phyloP scores from a whole-genome alignment of 92 coral and sea anemone genomes.

The Desmophyllum pertusum region DNA sequence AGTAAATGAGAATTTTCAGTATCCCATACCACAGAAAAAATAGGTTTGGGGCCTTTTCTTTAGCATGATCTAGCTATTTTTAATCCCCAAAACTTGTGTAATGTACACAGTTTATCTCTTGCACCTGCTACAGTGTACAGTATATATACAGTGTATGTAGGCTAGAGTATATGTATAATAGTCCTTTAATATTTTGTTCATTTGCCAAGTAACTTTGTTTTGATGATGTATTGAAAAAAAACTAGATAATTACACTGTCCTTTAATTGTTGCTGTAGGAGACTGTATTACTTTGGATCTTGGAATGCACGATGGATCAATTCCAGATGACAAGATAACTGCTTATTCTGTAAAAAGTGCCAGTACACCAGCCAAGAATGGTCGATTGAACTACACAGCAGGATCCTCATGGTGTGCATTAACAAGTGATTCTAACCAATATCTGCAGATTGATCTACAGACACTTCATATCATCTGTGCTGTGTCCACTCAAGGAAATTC shows the following conservation, averaged over 20 bases:
- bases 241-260: too few species aligned
- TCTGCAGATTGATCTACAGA: slow-evolving; percentile 43
- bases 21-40: too few species aligned
- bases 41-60: too few species aligned
- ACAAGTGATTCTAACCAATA: slow-evolving; percentile 18
- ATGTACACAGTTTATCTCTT: too few species aligned
- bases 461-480: slow-evolving; percentile 46
- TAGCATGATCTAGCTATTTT: too few species aligned
- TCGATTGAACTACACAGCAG: slow-evolving; percentile 24
- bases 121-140: too few species aligned
- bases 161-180: too few species aligned
- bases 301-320: slow-evolving; percentile 21
- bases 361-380: slow-evolving; percentile 42
- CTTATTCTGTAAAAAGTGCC: slow-evolving; percentile 20
- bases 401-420: slow-evolving; percentile 48
- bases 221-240: not conserved
- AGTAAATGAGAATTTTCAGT: too few species aligned
- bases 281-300: slow-evolving; percentile 28
- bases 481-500: slow-evolving; percentile 54
- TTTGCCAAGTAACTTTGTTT: too few species aligned
- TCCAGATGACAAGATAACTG: slow-evolving; percentile 19
- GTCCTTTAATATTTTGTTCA: too few species aligned
- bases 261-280: slow-evolving; percentile 21
- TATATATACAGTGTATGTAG: too few species aligned
- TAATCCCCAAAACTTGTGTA: too few species aligned